Evolutionary conservation across 2,888 invertebrate genomes (phyloP).

Genomic region (Perizoma flavofasciatum): DNA sequence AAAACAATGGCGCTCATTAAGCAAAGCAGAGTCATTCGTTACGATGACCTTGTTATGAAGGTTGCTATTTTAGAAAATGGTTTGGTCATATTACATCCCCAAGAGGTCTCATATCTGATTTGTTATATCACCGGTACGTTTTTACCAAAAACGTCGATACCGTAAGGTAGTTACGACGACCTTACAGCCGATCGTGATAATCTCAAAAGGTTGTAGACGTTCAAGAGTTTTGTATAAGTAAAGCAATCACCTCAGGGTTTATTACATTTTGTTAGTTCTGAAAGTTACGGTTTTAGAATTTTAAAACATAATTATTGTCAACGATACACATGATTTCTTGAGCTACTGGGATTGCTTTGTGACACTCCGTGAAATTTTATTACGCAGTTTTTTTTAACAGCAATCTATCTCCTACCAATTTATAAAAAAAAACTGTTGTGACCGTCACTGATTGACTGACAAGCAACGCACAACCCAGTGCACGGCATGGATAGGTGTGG

Average conservation of each 20-base stretch:
- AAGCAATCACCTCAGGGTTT: conserved; percentile 53
- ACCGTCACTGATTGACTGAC: too few relatives aligned
- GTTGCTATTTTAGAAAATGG: background rate
- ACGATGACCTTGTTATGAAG: conserved; percentile 9
- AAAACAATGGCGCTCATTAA: conserved; percentile 27
- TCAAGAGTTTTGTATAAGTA: conserved; percentile 54
- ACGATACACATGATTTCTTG: conserved; percentile 11
- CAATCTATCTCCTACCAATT: too few relatives aligned
- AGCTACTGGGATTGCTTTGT: conserved; percentile 1
- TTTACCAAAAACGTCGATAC: conserved; percentile 5
- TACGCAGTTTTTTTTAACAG: background rate
- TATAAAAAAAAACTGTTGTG: too few relatives aligned
- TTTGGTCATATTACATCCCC: background rate
- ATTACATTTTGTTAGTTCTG: conserved; percentile 46
- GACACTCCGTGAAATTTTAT: background rate
- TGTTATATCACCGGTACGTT: conserved; percentile 3
- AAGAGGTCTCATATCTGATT: background rate
- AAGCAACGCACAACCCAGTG: too few relatives aligned
- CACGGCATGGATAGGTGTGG: too few relatives aligned
- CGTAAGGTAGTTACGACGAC: conserved; percentile 36
- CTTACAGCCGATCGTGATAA: conserved; percentile 46
- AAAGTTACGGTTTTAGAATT: conserved; percentile 28
- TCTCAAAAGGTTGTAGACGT: conserved; percentile 57
- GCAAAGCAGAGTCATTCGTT: conserved; percentile 13
- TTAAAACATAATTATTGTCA: conserved; percentile 14